Evolutionary conservation across 2,797 vertebrate genomes (phyloP), one percentile per base, ranked within the genome.

Genomic region (Arnoldichthys spilopterus): DNA sequence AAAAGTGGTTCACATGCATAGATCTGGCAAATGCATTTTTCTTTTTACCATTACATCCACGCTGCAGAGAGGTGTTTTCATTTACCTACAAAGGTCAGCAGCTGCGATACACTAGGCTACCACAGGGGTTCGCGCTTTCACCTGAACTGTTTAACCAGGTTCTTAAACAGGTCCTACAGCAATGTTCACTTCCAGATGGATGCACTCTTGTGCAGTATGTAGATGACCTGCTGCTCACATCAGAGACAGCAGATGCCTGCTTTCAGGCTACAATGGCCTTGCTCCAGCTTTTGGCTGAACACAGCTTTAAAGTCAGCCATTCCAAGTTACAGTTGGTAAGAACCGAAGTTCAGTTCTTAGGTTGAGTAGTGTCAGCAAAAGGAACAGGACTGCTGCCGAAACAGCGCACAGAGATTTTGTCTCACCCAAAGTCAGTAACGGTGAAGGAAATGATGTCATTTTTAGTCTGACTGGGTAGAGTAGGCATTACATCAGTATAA

Each of bases 11-110:
- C 6, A 40, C 22, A 2, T 37, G 20, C 4, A 56, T 72, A 1
- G 70, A 72, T 20, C 4, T 72, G n/a, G 70, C 51, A 13, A 72
- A 72, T 59, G 70, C 70, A 11, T 72, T 72, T 20, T 70, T 51
- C 68, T 70, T 47, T n/a, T 2, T 70, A 2, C 70, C 53, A 5
- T 3, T 72, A 6, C 2, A 58, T 18, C 8, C 6, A 9, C 0
- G 0, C 1, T 37, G 18, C 3, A 7, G n/a, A 20, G n/a, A 59
- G 13, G 26, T 26, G 3, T 59, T 43, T 15, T 26, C 34, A 0
- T 72, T 72, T 13, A 59, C 53, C 1, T 59, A 26, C 24, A 18
- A 4, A 7, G 71, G 53, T 4, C n/a, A n/a, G 6, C 32, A 40
- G 8, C 40, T 34, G 13, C 4, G 26, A 1, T 56, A 56, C 69